These are phyloP conservation scores for Brachionus asplanchnoidis DNA, from an alignment of 1,140 invertebrate genomes.

Conservation along the genomic window DNA sequence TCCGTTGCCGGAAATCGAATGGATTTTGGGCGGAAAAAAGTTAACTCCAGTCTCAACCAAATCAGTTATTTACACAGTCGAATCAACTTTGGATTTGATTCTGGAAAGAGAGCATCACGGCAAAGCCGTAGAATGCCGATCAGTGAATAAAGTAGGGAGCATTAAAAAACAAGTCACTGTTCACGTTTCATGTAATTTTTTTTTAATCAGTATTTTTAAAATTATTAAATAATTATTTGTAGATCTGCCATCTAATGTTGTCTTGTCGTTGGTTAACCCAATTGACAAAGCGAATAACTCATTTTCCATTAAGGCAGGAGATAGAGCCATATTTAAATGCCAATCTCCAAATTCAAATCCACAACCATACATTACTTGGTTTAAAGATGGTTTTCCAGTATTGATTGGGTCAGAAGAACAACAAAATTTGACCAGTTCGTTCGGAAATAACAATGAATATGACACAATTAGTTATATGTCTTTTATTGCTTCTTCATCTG, in stretches of 20 bases:
- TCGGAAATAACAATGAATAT: constrained; percentile 19
- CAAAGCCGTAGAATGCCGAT: constrained; percentile 7
- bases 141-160: constrained; percentile 24
- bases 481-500: constrained; percentile 31
- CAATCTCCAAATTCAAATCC: constrained; percentile 37
- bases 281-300: background rate
- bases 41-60: background rate
- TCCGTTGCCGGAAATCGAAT: constrained; percentile 35
- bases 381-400: constrained; percentile 26
- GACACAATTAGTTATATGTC: constrained; percentile 36
- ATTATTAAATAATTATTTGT: background rate
- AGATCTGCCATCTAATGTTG: constrained; percentile 34
- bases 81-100: constrained; percentile 19
- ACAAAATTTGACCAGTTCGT: constrained; percentile 28
- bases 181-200: constrained; percentile 36
- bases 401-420: constrained; percentile 20
- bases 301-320: background rate
- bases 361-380: constrained; percentile 37
- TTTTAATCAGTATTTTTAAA: background rate
- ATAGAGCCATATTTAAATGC: constrained; percentile 3
- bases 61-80: constrained; percentile 17
- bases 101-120: constrained; percentile 20
- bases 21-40: constrained; percentile 1
- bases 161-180: constrained; percentile 1
- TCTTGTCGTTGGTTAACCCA: background rate